A percentile compares a stretch with the other conserved stretches of the same genome.
Conservation (phyloP, 2,113 vertebrate genomes). For the Poeciliopsis prolifica region DNA sequence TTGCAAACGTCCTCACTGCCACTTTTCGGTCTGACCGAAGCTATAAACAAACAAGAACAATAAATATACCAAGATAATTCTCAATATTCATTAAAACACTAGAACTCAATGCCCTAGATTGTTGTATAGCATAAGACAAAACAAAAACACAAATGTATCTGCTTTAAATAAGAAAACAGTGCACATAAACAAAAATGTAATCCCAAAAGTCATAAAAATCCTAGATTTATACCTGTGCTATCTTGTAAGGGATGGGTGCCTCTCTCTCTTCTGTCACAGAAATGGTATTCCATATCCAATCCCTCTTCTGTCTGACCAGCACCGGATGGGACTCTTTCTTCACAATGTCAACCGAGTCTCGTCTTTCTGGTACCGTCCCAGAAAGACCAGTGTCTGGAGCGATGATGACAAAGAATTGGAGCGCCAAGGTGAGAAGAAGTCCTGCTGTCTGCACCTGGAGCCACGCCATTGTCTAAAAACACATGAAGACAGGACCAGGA, state of each 20-base stretch:
- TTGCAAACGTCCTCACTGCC: slow-evolving; percentile 75
- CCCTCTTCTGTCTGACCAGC: slow-evolving; percentile 79
- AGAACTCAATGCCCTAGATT: slow-evolving; percentile 28
- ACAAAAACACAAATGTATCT: slow-evolving; percentile 6
- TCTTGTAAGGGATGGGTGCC: slow-evolving; percentile 68
- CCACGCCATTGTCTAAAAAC: slow-evolving; percentile 62
- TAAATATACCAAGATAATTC: neutral
- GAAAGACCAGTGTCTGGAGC: slow-evolving; percentile 25
- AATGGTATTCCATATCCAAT: slow-evolving; percentile 91
- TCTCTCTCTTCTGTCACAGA: slow-evolving; percentile 83
- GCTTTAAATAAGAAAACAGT: neutral
- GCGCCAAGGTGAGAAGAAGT: slow-evolving; percentile 35
- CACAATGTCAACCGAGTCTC: neutral
- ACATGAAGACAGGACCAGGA: slow-evolving; percentile 4
- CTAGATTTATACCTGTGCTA: slow-evolving; percentile 83
- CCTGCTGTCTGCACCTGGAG: slow-evolving; percentile 51
- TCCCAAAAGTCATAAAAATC: neutral
- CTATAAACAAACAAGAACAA: slow-evolving; percentile 66
- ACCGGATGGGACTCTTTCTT: slow-evolving; percentile 59
- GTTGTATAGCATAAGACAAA: neutral
- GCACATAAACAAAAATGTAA: neutral
- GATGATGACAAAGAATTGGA: slow-evolving; percentile 5
- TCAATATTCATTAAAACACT: slow-evolving; percentile 35
- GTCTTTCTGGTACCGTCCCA: slow-evolving; percentile 6
- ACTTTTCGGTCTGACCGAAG: slow-evolving; percentile 80